Conservation (phyloP, 2,888 invertebrate species). For the Agonopterix arenella region DNA sequence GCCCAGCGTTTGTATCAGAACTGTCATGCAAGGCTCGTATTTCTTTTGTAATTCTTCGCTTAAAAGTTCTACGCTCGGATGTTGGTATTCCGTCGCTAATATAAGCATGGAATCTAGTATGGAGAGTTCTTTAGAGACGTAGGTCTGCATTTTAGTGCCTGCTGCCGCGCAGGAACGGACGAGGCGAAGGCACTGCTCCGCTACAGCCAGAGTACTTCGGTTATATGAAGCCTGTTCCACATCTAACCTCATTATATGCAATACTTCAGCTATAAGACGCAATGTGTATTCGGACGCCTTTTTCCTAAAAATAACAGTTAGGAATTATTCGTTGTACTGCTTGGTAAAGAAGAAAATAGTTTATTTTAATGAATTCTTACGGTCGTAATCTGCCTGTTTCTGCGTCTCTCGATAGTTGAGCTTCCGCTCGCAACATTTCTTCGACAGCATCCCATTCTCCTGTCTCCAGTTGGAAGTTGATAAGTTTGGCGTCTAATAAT, state of each 20-base stretch:
- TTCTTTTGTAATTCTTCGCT: constrained; percentile 65
- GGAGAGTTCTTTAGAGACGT: constrained; percentile 67
- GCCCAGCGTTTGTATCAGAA: constrained; percentile 75
- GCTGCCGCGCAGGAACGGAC: constrained; percentile 74
- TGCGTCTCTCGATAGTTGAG: constrained; percentile 66
- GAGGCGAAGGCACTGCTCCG: constrained; percentile 69
- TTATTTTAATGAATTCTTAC: constrained; percentile 38
- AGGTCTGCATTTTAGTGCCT: constrained; percentile 71
- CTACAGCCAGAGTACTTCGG: constrained; percentile 66
- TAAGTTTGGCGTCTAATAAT: constrained; percentile 66
- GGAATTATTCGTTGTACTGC: neutral
- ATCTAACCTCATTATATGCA: constrained; percentile 69
- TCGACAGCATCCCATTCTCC: constrained; percentile 74
- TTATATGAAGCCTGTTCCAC: constrained; percentile 68
- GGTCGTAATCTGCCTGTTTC: constrained; percentile 69
- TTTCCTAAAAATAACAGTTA: constrained; percentile 45
- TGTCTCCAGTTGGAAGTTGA: constrained; percentile 67
- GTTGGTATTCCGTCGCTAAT: constrained; percentile 64
- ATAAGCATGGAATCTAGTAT: constrained; percentile 68
- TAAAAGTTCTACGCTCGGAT: constrained; percentile 58
- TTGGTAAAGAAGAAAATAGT: neutral
- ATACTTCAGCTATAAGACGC: constrained; percentile 66
- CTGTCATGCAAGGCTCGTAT: constrained; percentile 67
- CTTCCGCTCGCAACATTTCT: constrained; percentile 71
- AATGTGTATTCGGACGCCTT: constrained; percentile 72